Evolutionary conservation across 2,113 vertebrate species (phyloP).

Genomic region (Phylloscopus trochiloides): DNA sequence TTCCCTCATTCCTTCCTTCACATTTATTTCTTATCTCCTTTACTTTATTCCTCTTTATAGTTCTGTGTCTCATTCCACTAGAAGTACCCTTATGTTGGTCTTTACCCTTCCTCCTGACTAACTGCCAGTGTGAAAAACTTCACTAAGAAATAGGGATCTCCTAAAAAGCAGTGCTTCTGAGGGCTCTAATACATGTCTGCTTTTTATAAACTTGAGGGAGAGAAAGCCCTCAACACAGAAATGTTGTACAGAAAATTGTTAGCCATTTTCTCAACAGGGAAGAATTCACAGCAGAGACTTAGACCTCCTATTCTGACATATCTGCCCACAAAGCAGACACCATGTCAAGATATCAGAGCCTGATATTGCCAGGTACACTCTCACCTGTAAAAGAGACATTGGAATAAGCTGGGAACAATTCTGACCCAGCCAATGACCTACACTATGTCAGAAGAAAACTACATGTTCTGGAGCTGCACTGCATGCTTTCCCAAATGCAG

Average conservation of each 20-base stretch:
- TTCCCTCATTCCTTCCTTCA: not conserved
- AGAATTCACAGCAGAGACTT: not conserved
- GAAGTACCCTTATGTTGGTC: not conserved
- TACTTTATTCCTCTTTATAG: not conserved
- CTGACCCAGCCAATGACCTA: not conserved
- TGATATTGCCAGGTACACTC: not conserved
- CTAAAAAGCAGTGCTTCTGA: not conserved
- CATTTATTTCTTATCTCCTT: not conserved
- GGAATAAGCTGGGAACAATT: not conserved
- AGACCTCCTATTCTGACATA: not conserved
- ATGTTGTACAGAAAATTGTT: not conserved
- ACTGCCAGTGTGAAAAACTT: not conserved
- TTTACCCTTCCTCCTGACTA: not conserved
- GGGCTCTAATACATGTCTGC: not conserved
- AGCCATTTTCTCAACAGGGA: not conserved
- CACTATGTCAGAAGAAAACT: not conserved
- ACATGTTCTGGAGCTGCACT: not conserved
- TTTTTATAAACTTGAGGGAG: not conserved
- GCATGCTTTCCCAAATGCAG: not conserved
- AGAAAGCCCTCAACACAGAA: not conserved
- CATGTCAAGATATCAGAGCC: not conserved
- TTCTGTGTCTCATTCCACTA: not conserved
- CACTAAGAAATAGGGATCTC: not conserved
- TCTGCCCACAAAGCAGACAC: not conserved
- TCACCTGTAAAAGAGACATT: not conserved